These are phyloP conservation scores for Lithodes maja DNA, from an alignment of 2,888 invertebrate genomes.

Conservation along the genomic window DNA sequence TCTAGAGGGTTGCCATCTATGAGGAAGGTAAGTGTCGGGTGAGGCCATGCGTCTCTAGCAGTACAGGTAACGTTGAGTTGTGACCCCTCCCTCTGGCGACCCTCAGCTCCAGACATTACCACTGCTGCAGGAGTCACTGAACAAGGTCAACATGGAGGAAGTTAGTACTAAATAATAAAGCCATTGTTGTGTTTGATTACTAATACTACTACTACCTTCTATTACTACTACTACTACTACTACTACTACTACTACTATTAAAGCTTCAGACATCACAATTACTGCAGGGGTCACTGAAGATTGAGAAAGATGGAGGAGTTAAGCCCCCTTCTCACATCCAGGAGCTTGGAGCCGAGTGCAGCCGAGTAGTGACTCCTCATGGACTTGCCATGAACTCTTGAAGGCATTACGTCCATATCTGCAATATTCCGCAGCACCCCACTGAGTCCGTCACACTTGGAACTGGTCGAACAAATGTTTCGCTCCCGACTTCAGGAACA, in stretches of 20 bases:
- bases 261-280: background rate
- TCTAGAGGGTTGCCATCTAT: background rate
- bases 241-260: background rate
- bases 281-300: too few species aligned
- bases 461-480: too few species aligned
- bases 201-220: background rate
- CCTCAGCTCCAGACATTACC: background rate
- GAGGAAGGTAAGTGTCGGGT: background rate
- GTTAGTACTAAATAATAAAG: background rate
- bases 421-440: too few species aligned
- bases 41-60: background rate
- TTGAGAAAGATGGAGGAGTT: too few species aligned
- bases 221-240: background rate
- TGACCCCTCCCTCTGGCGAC: background rate
- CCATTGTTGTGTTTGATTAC: background rate
- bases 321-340: too few species aligned
- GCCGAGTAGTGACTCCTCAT: too few species aligned
- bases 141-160: background rate
- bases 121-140: background rate
- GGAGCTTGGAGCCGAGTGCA: too few species aligned
- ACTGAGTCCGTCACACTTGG: too few species aligned
- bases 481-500: too few species aligned
- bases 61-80: background rate
- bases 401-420: too few species aligned
- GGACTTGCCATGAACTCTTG: too few species aligned